These are phyloP conservation scores for Orthosia cruda DNA, from an alignment of 2,888 invertebrate genomes.

Conservation along the genomic window DNA sequence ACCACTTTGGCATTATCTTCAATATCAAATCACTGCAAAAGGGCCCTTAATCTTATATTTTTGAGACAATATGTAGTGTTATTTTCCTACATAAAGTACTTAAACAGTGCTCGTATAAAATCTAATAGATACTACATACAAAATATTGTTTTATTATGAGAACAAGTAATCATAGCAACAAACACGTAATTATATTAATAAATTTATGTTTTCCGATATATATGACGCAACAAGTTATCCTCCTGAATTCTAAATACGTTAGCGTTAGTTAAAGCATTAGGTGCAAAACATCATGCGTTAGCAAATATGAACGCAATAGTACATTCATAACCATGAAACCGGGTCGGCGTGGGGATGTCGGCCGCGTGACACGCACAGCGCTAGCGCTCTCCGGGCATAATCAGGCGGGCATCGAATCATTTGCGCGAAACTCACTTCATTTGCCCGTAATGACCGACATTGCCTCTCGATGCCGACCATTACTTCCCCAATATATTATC, in stretches of 20 bases:
- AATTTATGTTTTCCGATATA: slow-evolving; percentile 5
- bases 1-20: slow-evolving; percentile 46
- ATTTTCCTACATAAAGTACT: background rate
- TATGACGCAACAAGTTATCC: slow-evolving; percentile 24
- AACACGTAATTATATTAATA: background rate
- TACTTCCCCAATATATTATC: slow-evolving; percentile 76
- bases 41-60: slow-evolving; percentile 16
- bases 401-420: slow-evolving; percentile 76
- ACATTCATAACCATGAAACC: slow-evolving; percentile 60
- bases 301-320: slow-evolving; percentile 69
- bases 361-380: slow-evolving; percentile 54
- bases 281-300: slow-evolving; percentile 55
- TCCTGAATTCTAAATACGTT: slow-evolving; percentile 27
- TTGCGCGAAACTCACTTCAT: slow-evolving; percentile 80
- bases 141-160: background rate
- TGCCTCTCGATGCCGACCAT: slow-evolving; percentile 68
- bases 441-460: slow-evolving; percentile 77
- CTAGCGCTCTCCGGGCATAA: slow-evolving; percentile 54
- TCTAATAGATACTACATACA: background rate
- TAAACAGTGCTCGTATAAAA: background rate
- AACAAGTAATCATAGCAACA: background rate
- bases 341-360: slow-evolving; percentile 55
- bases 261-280: slow-evolving; percentile 53
- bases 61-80: background rate
- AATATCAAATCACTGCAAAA: slow-evolving; percentile 49